Evolutionary conservation across 1,140 invertebrate species (phyloP).

Genomic region (Caligus rogercresseyi): DNA sequence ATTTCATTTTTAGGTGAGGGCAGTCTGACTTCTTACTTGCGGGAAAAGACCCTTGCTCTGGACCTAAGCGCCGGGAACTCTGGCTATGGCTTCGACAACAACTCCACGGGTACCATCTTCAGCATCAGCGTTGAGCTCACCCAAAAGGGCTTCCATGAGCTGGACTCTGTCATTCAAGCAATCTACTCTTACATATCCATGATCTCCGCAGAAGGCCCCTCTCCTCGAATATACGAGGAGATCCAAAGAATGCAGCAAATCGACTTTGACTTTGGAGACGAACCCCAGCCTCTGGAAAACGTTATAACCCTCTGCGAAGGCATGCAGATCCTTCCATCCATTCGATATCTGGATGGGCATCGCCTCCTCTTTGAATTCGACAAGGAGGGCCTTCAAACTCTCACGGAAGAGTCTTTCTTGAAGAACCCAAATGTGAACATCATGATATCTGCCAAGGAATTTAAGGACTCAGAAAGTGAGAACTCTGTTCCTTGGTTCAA

Average conservation of each 20-base stretch:
- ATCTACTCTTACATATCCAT: conserved; percentile 43
- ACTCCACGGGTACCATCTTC: conserved; percentile 8
- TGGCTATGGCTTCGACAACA: conserved; percentile 11
- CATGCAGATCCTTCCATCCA: conserved; percentile 56
- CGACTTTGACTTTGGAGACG: conserved; percentile 34
- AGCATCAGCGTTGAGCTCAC: conserved; percentile 6
- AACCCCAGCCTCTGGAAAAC: conserved; percentile 49
- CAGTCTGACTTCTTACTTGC: conserved; percentile 2
- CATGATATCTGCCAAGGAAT: conserved; percentile 36
- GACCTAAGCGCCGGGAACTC: background rate
- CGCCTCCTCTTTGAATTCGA: conserved; percentile 59
- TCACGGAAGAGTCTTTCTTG: conserved; percentile 40
- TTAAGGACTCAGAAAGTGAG: too few relatives aligned
- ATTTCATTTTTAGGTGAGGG: background rate
- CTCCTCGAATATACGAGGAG: conserved; percentile 52
- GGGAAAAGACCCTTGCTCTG: conserved; percentile 10
- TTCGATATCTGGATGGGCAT: conserved; percentile 55
- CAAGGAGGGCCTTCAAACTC: conserved; percentile 14
- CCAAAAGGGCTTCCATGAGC: background rate
- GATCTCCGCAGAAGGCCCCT: conserved; percentile 39
- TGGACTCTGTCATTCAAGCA: background rate
- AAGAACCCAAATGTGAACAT: conserved; percentile 53
- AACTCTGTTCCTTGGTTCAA: conserved; percentile 5
- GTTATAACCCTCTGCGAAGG: conserved; percentile 54
- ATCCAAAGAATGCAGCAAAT: conserved; percentile 48